Evolutionary conservation across 2,113 vertebrate genomes (phyloP), one percentile per base, ranked within the genome.

Genomic region (Chloropsis cyanopogon): DNA sequence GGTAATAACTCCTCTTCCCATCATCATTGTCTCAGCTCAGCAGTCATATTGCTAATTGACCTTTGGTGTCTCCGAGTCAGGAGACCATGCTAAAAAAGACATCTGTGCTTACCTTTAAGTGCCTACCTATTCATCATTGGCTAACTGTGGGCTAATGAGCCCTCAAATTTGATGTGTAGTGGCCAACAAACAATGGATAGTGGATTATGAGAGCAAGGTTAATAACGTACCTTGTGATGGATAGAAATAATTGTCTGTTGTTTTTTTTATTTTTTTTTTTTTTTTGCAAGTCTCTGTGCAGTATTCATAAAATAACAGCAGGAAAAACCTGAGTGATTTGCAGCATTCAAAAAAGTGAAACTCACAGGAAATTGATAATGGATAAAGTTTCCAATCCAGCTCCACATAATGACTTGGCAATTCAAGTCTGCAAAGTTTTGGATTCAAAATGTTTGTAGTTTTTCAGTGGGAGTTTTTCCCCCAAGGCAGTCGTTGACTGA

Each of bases 41-140:
- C 93, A 91, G 78, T 91, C 42, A 19, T 73, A 72, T n/a, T 76
- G 64, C 17, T 96, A 90, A 96, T 47, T 93, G 87, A 95, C 93
- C 84, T 86, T 86, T 63, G 75, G 53, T 56, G 47, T 42, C 57
- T 88, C 56, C 1, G 7, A 79, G 52, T 71, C 26, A 76, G 50
- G 70, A 90, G 37, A 61, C 25, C 63, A 81, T 8, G 50, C 31
- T 86, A 78, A 71, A 92, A 94, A 84, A 47, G 22, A 44, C 24
- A 29, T 52, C 39, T 76, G 26, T 44, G 29, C 37, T 70, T 59
- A 72, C 63, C 46, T 85, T 57, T 28, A 33, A 82, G 35, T 54
- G 35, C 18, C 50, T 54, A 37, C 57, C 18, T 80, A 54, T 37
- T 70, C 50, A 63, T 63, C 53, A 63, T 42, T 42, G 39, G 7